Conservation (phyloP, 2,113 vertebrate species). For the Tautogolabrus adspersus region DNA sequence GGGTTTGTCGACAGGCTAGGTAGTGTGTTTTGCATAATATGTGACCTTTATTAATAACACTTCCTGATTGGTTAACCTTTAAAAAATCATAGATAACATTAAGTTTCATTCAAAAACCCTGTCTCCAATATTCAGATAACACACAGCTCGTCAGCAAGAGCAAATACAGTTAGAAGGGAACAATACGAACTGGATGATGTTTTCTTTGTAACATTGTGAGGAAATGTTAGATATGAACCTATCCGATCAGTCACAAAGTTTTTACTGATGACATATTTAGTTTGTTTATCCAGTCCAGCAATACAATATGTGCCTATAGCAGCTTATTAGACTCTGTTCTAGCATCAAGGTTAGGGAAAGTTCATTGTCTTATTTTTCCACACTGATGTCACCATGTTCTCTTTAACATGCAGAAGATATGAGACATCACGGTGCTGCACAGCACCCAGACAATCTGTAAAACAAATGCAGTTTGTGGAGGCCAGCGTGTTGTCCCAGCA, state of each 20-base stretch:
- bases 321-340: not conserved
- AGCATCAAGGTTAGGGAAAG: not conserved
- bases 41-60: too few species aligned
- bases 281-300: not conserved
- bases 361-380: not conserved
- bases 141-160: too few species aligned
- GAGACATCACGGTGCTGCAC: conserved; percentile 13
- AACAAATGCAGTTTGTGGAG: conserved; percentile 63
- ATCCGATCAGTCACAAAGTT: not conserved
- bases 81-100: too few species aligned
- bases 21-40: too few species aligned
- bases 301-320: not conserved
- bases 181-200: too few species aligned
- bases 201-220: too few species aligned
- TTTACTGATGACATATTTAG: not conserved
- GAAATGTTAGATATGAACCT: too few species aligned
- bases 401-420: conserved; percentile 17
- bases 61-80: too few species aligned
- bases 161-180: too few species aligned
- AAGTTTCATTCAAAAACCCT: too few species aligned
- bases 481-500: conserved; percentile 52
- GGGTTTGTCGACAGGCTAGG: too few species aligned
- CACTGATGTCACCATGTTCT: not conserved
- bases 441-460: conserved; percentile 38
- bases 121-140: too few species aligned